Percentiles rank a stretch among this genome's conserved stretches.
phyloP scores from a whole-genome alignment of 2,888 invertebrate genomes.

The Plagodis dolabraria region DNA sequence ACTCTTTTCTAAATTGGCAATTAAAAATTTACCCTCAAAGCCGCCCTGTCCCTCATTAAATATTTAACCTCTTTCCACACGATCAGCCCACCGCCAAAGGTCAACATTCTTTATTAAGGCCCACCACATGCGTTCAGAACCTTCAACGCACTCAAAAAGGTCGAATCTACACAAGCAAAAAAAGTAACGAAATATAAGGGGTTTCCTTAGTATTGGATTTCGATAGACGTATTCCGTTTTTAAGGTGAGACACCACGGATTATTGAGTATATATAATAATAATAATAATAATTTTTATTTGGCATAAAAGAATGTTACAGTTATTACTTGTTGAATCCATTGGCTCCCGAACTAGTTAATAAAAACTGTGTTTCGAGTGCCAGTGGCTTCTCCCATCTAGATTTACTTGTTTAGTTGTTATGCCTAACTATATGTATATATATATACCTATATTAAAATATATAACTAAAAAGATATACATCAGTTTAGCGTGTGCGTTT shows the following conservation, averaged over 20 bases:
- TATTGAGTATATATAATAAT: too few species aligned
- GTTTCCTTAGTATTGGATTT: constrained; percentile 12
- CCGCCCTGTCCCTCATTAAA: not conserved
- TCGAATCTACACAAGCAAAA: constrained; percentile 14
- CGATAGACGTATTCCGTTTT: not conserved
- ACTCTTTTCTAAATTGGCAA: not conserved
- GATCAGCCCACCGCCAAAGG: constrained; percentile 1
- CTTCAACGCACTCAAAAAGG: constrained; percentile 14
- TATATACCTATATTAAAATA: too few species aligned
- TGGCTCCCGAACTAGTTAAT: too few species aligned
- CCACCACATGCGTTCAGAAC: constrained; percentile 10
- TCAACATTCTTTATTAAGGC: constrained; percentile 4
- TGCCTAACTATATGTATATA: too few species aligned
- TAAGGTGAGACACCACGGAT: not conserved
- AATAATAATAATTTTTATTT: too few species aligned
- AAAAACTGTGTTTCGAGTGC: too few species aligned
- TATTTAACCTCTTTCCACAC: constrained; percentile 5
- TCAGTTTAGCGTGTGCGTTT: too few species aligned
- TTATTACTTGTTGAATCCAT: too few species aligned
- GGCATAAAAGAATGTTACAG: too few species aligned
- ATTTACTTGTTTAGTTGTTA: too few species aligned
- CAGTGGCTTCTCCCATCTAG: too few species aligned
- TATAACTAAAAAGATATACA: too few species aligned
- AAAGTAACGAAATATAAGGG: constrained; percentile 10
- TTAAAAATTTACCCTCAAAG: not conserved